Percentiles rank a stretch among this genome's conserved stretches.
These are phyloP conservation scores for Ichneumoninae sp. DNA, from an alignment of 2,888 invertebrate genomes.

Conservation along the genomic window DNA sequence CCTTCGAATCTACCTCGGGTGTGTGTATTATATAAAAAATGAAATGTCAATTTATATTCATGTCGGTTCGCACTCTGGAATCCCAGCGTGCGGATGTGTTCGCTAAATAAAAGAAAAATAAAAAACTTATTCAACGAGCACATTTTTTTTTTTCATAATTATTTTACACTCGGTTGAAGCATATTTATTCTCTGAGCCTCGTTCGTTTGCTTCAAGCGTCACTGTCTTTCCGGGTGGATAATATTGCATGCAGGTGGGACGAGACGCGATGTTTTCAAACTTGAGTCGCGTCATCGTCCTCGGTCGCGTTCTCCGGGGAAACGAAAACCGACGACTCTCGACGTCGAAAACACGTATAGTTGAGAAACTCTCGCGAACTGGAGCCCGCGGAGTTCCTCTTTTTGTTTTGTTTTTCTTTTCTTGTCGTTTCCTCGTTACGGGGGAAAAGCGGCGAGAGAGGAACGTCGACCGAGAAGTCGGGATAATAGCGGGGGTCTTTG, in stretches of 20 bases:
- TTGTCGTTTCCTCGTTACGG: conserved; percentile 17
- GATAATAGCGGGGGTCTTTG: conserved; percentile 29
- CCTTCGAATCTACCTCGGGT: conserved; percentile 7
- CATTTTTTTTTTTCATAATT: background rate
- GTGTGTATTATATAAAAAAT: conserved; percentile 1
- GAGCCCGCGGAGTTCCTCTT: conserved; percentile 24
- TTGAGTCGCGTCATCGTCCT: conserved; percentile 17
- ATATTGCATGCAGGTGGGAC: background rate
- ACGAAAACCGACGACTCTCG: conserved; percentile 21
- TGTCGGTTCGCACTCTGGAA: conserved; percentile 28
- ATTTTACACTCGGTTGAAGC: background rate
- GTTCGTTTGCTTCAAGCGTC: background rate
- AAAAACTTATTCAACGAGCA: no score
- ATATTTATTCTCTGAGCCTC: background rate
- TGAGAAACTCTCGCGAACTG: conserved; percentile 7
- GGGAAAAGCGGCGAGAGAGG: conserved; percentile 13
- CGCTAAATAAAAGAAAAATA: no score
- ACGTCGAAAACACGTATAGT: conserved; percentile 33
- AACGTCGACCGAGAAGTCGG: conserved; percentile 21
- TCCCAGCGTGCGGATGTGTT: background rate
- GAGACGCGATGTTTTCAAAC: conserved; percentile 44
- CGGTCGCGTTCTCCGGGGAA: conserved; percentile 42
- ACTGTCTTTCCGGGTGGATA: background rate
- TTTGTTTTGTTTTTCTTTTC: background rate
- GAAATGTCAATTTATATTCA: conserved; percentile 56